These are phyloP conservation scores for Tetraodon nigroviridis DNA, from an alignment of 2,113 vertebrate species.

Conservation along the genomic window DNA sequence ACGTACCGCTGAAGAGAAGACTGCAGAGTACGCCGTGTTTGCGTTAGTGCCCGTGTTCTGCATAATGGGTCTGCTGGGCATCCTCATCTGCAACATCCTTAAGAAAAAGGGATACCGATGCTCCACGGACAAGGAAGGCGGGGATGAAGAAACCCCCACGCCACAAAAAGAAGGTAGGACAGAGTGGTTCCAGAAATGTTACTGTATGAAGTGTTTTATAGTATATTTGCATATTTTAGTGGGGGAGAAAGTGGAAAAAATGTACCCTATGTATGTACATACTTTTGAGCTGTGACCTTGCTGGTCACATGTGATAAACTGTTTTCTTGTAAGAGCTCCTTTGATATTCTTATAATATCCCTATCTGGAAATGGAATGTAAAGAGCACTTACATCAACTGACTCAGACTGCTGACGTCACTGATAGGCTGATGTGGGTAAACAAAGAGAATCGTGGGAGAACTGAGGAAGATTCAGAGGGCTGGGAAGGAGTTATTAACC, in stretches of 20 bases:
- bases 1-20: constrained; percentile 74
- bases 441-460: neutral
- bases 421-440: constrained; percentile 65
- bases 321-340: constrained; percentile 11
- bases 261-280: neutral
- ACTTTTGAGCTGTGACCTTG: constrained; percentile 38
- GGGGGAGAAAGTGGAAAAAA: too few relatives aligned
- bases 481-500: neutral
- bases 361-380: constrained; percentile 20
- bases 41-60: constrained; percentile 92
- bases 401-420: constrained; percentile 3
- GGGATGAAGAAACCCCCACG: constrained; percentile 58
- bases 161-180: constrained; percentile 78
- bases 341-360: constrained; percentile 35
- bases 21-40: constrained; percentile 83
- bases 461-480: neutral
- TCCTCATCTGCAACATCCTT: constrained; percentile 91
- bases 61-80: constrained; percentile 88
- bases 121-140: constrained; percentile 79
- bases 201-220: too few relatives aligned
- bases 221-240: too few relatives aligned
- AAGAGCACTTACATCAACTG: constrained; percentile 34
- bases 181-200: neutral
- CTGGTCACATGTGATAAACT: constrained; percentile 21
- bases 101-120: constrained; percentile 93